These are phyloP conservation scores for Oxystoma pomonae DNA, from an alignment of 2,888 invertebrate species.

Conservation along the genomic window DNA sequence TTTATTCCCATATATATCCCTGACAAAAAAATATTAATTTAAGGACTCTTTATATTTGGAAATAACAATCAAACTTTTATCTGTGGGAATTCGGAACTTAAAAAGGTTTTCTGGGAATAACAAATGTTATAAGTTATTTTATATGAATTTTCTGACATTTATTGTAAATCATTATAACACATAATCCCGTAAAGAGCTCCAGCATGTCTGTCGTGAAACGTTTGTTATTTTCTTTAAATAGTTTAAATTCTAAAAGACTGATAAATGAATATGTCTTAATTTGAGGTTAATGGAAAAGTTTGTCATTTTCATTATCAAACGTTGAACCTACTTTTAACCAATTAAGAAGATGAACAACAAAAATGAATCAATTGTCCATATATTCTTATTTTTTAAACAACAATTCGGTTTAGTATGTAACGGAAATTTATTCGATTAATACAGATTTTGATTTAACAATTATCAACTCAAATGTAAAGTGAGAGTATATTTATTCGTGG, in stretches of 20 bases:
- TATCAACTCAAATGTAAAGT: too few relatives aligned
- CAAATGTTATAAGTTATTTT: not conserved
- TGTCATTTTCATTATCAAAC: not conserved
- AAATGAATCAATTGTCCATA: not conserved
- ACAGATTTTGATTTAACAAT: too few relatives aligned
- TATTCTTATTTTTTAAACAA: too few relatives aligned
- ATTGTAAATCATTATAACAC: not conserved
- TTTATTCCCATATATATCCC: too few relatives aligned
- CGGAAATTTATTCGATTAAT: too few relatives aligned
- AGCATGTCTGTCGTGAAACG: not conserved
- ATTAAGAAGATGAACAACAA: not conserved
- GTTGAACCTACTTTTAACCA: not conserved
- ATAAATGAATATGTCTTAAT: not conserved
- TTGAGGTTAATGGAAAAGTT: not conserved
- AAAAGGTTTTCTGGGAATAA: not conserved
- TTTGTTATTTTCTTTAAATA: not conserved
- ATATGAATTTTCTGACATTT: not conserved
- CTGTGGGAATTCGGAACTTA: too few relatives aligned
- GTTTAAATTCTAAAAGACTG: not conserved
- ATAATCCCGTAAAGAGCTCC: not conserved
- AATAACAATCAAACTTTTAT: too few relatives aligned
- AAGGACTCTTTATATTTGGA: too few relatives aligned
- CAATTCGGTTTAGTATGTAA: too few relatives aligned
- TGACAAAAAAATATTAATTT: too few relatives aligned
- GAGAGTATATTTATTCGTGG: too few relatives aligned